Evolutionary conservation across 2,797 vertebrate species (phyloP).

Genomic region (Muscicapa striata): DNA sequence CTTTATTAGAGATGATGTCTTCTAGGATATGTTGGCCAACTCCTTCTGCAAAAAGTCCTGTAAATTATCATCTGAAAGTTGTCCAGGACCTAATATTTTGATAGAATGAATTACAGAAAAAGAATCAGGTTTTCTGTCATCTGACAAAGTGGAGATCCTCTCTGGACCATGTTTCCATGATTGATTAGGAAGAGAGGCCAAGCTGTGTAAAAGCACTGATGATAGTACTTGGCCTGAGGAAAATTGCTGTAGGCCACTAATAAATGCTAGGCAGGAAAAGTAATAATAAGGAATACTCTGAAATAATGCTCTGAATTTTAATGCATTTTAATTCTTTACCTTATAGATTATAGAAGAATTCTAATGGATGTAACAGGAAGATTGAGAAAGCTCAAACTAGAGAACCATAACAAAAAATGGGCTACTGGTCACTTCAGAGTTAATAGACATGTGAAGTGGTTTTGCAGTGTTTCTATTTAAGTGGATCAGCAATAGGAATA

Average conservation of each 20-base stretch:
- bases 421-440: background rate
- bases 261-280: background rate
- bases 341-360: background rate
- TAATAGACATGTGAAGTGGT: background rate
- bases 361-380: background rate
- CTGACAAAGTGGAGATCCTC: background rate
- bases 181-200: background rate
- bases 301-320: background rate
- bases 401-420: background rate
- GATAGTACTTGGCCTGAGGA: background rate
- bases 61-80: background rate
- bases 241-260: background rate
- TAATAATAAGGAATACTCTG: background rate
- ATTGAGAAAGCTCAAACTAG: background rate
- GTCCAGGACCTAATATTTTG: background rate
- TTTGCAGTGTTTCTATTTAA: conserved; percentile 12
- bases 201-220: background rate
- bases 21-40: background rate
- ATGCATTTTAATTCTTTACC: background rate
- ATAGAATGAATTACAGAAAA: background rate
- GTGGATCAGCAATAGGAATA: background rate
- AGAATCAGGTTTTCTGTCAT: background rate
- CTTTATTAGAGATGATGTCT: background rate
- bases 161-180: background rate
- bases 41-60: background rate